These are phyloP conservation scores for Lindbergichthys nudifrons DNA, from an alignment of 2,797 vertebrate species.

Conservation along the genomic window DNA sequence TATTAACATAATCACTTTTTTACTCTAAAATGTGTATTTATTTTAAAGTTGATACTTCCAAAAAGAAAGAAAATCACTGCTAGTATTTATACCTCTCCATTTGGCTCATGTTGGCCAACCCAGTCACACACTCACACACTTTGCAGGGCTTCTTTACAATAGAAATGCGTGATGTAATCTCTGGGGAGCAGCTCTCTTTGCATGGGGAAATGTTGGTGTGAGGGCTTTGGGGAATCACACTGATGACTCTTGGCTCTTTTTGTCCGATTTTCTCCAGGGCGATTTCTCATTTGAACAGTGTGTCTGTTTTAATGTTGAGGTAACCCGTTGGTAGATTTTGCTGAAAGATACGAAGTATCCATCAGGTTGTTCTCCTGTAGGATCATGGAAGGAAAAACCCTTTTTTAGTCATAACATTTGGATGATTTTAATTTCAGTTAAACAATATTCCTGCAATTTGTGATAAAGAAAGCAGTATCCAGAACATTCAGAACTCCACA, in stretches of 20 bases:
- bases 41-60: slow-evolving; percentile 1
- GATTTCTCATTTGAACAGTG: slow-evolving; percentile 25
- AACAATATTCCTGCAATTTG: neutral
- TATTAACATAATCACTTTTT: neutral
- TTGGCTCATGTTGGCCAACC: slow-evolving; percentile 48
- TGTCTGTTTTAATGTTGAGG: slow-evolving; percentile 17
- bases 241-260: slow-evolving; percentile 56
- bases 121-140: slow-evolving; percentile 48
- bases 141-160: slow-evolving; percentile 68
- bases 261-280: slow-evolving; percentile 19
- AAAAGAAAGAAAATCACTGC: slow-evolving; percentile 27
- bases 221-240: slow-evolving; percentile 34
- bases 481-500: neutral
- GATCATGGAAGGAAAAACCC: slow-evolving; percentile 39
- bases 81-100: slow-evolving; percentile 54
- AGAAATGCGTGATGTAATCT: slow-evolving; percentile 77
- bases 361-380: slow-evolving; percentile 74
- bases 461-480: neutral
- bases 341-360: slow-evolving; percentile 42
- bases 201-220: slow-evolving; percentile 68
- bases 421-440: neutral
- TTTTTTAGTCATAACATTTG: neutral
- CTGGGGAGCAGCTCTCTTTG: slow-evolving; percentile 71
- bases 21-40: slow-evolving; percentile 21
- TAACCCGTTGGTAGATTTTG: slow-evolving; percentile 32